Base-by-base conservation (phyloP, 2,113 vertebrate species). In the Cricetomys ansorgei region DNA sequence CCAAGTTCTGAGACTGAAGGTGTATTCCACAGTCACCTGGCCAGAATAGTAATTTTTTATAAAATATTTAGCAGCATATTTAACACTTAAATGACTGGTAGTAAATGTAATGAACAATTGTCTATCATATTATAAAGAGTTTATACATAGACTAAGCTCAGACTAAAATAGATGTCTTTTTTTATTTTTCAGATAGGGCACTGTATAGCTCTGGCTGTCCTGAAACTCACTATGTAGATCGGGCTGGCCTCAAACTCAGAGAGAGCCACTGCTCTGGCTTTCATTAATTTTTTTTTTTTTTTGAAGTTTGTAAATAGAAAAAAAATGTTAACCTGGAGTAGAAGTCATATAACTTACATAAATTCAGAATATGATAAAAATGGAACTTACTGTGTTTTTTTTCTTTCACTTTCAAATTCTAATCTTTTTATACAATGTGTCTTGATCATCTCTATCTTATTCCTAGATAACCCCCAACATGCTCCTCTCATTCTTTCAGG, bases 271-370 rank as follows among this genome's bases (percentile, higher is more conserved):
- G n/a, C 37, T 57, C 53, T 57, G 34, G 50, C 17, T 94, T 19
- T 55, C 55, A 79, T 89, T 70, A 76, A 94, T 94, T 65, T 45
- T 84, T 62, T 62, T 40, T 94, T 65, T 45, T 84, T 62, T 62
- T 40, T 16, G 93, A 92, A 96, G 69, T 93, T 94, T 88, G 67
- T 96, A 31, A 87, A 90, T 21, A 48, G 45, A 29, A 76, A 50
- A 50, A 48, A 92, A 93, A 72, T 86, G 10, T 59, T 95, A 79
- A 16, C 6, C 79, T 67, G 45, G 19, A 83, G n/a, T 53, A 87
- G 37, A 84, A 10, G 21, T 92, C 81, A 83, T 75, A 55, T 62
- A 96, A 94, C 84, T 92, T 50, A 73, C 95, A 93, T 70, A 45
- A 80, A 73, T 94, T 50, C 3, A 67, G 17, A 75, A 53, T 77